Conservation (phyloP, 2,113 vertebrate genomes). For the Phocoena sinus region DNA sequence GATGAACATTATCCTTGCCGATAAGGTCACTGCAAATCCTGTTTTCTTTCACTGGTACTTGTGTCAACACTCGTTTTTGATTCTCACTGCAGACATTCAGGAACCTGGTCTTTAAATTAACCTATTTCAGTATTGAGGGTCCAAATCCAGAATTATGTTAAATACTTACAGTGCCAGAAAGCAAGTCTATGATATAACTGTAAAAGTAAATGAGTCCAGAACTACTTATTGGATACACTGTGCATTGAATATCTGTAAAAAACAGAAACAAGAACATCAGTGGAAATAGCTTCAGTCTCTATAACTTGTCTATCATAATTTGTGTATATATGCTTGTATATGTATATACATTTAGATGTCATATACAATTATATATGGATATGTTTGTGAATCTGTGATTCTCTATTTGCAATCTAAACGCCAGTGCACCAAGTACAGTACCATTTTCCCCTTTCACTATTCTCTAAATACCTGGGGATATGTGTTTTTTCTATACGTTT, state of each 20-base stretch:
- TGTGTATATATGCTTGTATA: neutral
- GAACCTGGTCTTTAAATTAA: neutral
- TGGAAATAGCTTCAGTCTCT: neutral
- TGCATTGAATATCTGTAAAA: constrained; percentile 83
- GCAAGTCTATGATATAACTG: constrained; percentile 88
- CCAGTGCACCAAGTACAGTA: neutral
- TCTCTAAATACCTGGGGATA: neutral
- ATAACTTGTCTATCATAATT: neutral
- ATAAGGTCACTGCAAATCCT: neutral
- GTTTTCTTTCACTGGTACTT: neutral
- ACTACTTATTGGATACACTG: constrained; percentile 77
- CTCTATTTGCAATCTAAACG: neutral
- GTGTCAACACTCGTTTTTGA: neutral
- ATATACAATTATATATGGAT: neutral
- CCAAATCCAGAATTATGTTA: neutral
- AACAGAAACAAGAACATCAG: neutral
- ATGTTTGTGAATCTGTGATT: neutral
- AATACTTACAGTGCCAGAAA: constrained; percentile 91
- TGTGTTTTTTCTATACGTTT: neutral
- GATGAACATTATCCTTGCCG: neutral
- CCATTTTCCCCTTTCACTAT: neutral
- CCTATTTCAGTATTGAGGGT: neutral
- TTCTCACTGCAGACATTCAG: neutral
- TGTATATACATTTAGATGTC: neutral
- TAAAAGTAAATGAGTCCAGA: constrained; percentile 89